Evolutionary conservation across 2,888 invertebrate genomes (phyloP), one percentile per base, ranked within the genome.

Genomic region (Cetonia aurata): DNA sequence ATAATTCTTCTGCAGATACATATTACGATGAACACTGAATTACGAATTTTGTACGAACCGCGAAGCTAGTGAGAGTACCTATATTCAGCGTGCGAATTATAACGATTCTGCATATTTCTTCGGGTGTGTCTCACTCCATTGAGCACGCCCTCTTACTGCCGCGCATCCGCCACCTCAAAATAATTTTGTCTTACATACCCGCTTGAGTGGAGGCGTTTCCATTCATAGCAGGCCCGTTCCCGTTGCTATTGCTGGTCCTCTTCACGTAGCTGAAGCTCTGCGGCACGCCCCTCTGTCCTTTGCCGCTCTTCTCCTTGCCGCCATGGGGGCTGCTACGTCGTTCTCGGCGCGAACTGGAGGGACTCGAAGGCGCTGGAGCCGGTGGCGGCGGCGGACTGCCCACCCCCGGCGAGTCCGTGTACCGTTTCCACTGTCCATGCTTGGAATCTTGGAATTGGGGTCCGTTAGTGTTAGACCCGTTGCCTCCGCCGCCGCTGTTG

Each of bases 251-350:
- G 52, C 86, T 86, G 75, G 87, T 86, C 77, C 94, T 88, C 81
- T 95, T 95, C 55, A 94, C 92, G 82, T 95, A 95, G 65, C 94
- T 94, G 80, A 95, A 95, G 83, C 91, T 94, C 78, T 94, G 93
- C 8, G 94, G 94, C 12, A 93, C 93, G 12, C 91, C 91, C 72
- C 88, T 91, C 73, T 88, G 82, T 59, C 87, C 88, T 83, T 94
- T 94, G 75, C 87, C 84, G 75, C 87, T 86, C 71, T 88, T 88
- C 3, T 89, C 88, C 72, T 87, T 87, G 60, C 50, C 77, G 72
- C 76, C 82, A 75, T 83, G 85, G 67, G 83, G 82, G 79, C 81
- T 84, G 79, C 77, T 84, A 76, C 77, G 83, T 79, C 73, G 65
- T 83, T 78, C 86, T 78, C 83, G 84, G 57, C 85, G 77, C 33